Evolutionary conservation across 53 echinoderm and acorn worm genomes (phyloP).

Genomic region (Henricia sp.): DNA sequence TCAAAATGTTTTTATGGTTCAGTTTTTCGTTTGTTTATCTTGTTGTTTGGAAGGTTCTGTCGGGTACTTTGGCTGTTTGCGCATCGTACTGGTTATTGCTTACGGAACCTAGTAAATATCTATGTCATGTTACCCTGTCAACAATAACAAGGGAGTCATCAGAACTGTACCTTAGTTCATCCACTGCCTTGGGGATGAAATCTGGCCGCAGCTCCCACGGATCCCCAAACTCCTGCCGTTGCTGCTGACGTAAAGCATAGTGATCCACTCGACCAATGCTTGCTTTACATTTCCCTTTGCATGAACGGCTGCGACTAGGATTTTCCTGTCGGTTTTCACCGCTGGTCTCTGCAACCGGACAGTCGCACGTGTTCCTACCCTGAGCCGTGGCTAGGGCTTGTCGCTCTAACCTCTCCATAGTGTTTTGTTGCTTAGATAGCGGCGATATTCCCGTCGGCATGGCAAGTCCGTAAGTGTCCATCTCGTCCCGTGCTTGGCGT

Average conservation of each 20-base stretch:
- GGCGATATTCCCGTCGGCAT: slow-evolving; percentile 64
- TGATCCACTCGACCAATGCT: slow-evolving; percentile 61
- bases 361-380: slow-evolving; percentile 49
- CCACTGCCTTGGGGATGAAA: slow-evolving; percentile 56
- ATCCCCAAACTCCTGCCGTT: slow-evolving; percentile 56
- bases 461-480: slow-evolving; percentile 60
- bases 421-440: slow-evolving; percentile 54
- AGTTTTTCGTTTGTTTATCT: slow-evolving; percentile 32
- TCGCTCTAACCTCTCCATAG: slow-evolving; percentile 60
- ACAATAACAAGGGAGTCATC: slow-evolving; percentile 62
- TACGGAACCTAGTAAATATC: slow-evolving; percentile 64
- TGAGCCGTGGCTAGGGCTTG: slow-evolving; percentile 56
- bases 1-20: slow-evolving; percentile 48
- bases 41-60: slow-evolving; percentile 59
- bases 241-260: slow-evolving; percentile 51
- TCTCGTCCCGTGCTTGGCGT: slow-evolving; percentile 73
- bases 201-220: slow-evolving; percentile 61
- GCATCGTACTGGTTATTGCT: slow-evolving; percentile 65
- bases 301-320: slow-evolving; percentile 51
- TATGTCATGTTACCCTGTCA: slow-evolving; percentile 63
- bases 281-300: slow-evolving; percentile 62
- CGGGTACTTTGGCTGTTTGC: slow-evolving; percentile 64
- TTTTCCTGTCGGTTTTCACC: slow-evolving; percentile 45
- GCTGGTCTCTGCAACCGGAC: slow-evolving; percentile 42
- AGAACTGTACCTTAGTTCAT: slow-evolving; percentile 60